Base-by-base conservation (phyloP, 2,113 vertebrate genomes). In the Eleginops maclovinus region DNA sequence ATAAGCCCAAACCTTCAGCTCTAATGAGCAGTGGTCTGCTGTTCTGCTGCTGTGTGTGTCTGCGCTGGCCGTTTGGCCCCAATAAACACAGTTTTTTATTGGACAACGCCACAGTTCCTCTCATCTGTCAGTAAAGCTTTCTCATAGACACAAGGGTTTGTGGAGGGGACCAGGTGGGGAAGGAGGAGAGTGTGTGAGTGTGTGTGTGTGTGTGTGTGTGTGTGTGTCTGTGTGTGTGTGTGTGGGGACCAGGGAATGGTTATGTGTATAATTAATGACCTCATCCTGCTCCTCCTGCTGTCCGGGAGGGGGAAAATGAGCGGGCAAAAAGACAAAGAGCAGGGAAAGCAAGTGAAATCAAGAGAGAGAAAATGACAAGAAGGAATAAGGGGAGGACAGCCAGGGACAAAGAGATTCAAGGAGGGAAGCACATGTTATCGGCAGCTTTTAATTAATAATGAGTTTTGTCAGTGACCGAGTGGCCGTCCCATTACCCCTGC, bases 211-310 rank as follows among this genome's bases (percentile, higher is more conserved):
- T 31, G 63, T 49, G 43, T 58, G 44, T 59, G 66, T 63, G 61
- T 72, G 59, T 63, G 72, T 43, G 67, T 63, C 58, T 72, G 59
- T 50, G 53, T 28, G 51, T 67, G 71, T 78, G 76, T 60, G 75
- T 71, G 85, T 21, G 61, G 44, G 67, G 81, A 79, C 75, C 78
- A 70, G 75, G 51, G 55, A 62, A 36, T 51, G 56, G 58, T 75
- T 77, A 83, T 69, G 50, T 91, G 70, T 87, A 89, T 92, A 90
- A 93, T 93, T 91, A 88, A 91, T 93, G 88, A 88, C 80, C 87
- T 89, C 81, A 88, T 85, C 83, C 75, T 76, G 83, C 67, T 83
- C 50, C 75, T 83, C 84, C 89, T 77, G 87, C 90, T 92, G 87
- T 86, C 83, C 53, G 17, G 8, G 40, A 51, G 68, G 69, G 44